Conservation (phyloP, 1,140 invertebrate genomes). For the Aethina tumida region DNA sequence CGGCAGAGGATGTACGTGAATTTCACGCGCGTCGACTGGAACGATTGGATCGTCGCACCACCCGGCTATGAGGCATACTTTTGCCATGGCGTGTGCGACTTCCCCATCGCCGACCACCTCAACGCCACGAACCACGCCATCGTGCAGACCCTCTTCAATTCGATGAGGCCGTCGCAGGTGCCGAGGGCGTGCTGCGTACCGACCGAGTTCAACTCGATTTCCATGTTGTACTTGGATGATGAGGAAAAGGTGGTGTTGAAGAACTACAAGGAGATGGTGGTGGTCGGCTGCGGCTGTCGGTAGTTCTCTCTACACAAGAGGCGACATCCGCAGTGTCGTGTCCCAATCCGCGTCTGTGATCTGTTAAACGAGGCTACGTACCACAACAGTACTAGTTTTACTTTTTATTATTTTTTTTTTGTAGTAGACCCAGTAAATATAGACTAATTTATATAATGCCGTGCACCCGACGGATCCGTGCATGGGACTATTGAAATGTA, state of each 20-base stretch:
- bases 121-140: slow-evolving; percentile 98
- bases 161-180: slow-evolving; percentile 76
- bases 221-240: slow-evolving; percentile 90
- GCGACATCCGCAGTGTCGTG: not conserved
- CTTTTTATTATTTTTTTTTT: slow-evolving; percentile 9
- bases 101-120: slow-evolving; percentile 83
- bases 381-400: slow-evolving; percentile 10
- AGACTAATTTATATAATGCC: slow-evolving; percentile 9
- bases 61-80: slow-evolving; percentile 91
- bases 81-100: slow-evolving; percentile 90
- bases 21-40: slow-evolving; percentile 94
- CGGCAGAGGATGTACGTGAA: slow-evolving; percentile 88
- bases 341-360: slow-evolving; percentile 20
- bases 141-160: slow-evolving; percentile 93
- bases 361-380: slow-evolving; percentile 12
- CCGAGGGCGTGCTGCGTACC: slow-evolving; percentile 91
- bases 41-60: slow-evolving; percentile 99
- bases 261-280: slow-evolving; percentile 95
- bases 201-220: slow-evolving; percentile 79
- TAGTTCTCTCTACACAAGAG: slow-evolving; percentile 39
- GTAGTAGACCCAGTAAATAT: not conserved
- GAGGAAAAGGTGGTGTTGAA: slow-evolving; percentile 89
- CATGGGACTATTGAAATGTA: slow-evolving; percentile 5
- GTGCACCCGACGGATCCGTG: too few relatives aligned
- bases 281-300: slow-evolving; percentile 88